These are phyloP conservation scores for Drosophila macrospina DNA, from an alignment of 2,888 invertebrate genomes.

Conservation along the genomic window DNA sequence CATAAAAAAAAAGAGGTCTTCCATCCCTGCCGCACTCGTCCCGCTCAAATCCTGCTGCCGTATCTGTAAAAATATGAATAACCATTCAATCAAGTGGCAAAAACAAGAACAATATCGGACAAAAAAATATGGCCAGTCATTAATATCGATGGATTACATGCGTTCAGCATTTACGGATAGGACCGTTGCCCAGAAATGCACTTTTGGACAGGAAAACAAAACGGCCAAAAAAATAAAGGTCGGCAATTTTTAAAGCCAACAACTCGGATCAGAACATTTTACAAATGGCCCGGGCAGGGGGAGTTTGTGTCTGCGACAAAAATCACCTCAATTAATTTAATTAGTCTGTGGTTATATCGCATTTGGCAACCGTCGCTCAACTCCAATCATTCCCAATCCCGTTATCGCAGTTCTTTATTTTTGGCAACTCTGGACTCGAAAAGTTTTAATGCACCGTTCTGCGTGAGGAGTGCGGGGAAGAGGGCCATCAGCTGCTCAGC, in stretches of 20 bases:
- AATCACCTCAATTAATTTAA: constrained; percentile 82
- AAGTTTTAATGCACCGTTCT: constrained; percentile 23
- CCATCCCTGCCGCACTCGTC: background rate
- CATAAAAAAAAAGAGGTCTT: constrained; percentile 52
- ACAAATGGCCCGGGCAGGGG: constrained; percentile 51
- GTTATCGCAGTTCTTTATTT: constrained; percentile 22
- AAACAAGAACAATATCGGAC: constrained; percentile 36
- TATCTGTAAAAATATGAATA: constrained; percentile 71
- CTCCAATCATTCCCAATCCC: constrained; percentile 8
- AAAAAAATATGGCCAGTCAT: constrained; percentile 74
- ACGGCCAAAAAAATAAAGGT: constrained; percentile 7
- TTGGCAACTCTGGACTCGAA: constrained; percentile 19
- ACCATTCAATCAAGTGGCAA: constrained; percentile 75
- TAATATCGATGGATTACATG: constrained; percentile 80
- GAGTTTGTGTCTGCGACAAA: constrained; percentile 64
- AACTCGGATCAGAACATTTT: constrained; percentile 41
- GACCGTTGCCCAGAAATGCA: constrained; percentile 40
- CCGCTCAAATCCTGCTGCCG: constrained; percentile 39
- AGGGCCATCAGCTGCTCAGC: constrained; percentile 61
- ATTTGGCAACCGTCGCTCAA: constrained; percentile 31
- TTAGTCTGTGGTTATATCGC: constrained; percentile 76
- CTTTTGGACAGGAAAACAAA: constrained; percentile 9
- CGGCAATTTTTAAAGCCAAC: constrained; percentile 23
- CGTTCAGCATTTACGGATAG: constrained; percentile 69
- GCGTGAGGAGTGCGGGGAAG: background rate